These are phyloP conservation scores for Isoperla grammatica DNA, from an alignment of 2,888 invertebrate species.

Conservation along the genomic window DNA sequence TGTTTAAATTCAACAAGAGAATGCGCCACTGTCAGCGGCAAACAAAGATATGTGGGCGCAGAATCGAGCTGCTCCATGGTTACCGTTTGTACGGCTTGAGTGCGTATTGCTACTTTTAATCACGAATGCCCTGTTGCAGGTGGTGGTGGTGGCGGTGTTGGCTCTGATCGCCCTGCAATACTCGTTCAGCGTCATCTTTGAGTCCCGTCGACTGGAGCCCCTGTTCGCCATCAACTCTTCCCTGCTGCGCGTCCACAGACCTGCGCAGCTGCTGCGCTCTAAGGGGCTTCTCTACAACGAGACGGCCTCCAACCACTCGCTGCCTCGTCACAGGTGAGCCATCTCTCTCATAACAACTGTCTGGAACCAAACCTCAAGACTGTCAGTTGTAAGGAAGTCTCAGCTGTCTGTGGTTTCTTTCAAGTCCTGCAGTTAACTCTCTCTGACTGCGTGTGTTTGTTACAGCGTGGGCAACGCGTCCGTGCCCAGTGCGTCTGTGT, in stretches of 20 bases:
- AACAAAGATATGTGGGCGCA: no score
- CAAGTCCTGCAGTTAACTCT: no score
- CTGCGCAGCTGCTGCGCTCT: neutral
- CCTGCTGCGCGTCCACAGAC: neutral
- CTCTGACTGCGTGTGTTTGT: no score
- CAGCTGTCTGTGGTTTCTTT: no score
- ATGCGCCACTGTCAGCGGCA: no score
- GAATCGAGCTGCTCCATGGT: no score
- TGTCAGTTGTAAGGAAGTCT: no score
- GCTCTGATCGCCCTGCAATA: conserved; percentile 64
- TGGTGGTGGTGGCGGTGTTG: conserved; percentile 53
- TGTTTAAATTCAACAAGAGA: no score
- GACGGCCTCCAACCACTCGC: conserved; percentile 35
- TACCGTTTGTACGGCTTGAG: no score
- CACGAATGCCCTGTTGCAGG: conserved; percentile 32
- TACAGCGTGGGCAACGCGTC: neutral
- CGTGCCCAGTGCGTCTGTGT: conserved; percentile 8
- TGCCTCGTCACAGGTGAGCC: conserved; percentile 30
- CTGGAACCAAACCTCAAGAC: no score
- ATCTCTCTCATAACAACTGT: no score
- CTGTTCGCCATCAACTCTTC: conserved; percentile 30
- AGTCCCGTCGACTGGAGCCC: conserved; percentile 42
- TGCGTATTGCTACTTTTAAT: no score
- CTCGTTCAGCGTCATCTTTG: conserved; percentile 60
- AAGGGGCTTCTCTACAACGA: conserved; percentile 13